Percentiles rank a stretch among this genome's conserved stretches.
These are phyloP conservation scores for Eidolon helvum DNA, from an alignment of 2,113 vertebrate species.

Conservation along the genomic window DNA sequence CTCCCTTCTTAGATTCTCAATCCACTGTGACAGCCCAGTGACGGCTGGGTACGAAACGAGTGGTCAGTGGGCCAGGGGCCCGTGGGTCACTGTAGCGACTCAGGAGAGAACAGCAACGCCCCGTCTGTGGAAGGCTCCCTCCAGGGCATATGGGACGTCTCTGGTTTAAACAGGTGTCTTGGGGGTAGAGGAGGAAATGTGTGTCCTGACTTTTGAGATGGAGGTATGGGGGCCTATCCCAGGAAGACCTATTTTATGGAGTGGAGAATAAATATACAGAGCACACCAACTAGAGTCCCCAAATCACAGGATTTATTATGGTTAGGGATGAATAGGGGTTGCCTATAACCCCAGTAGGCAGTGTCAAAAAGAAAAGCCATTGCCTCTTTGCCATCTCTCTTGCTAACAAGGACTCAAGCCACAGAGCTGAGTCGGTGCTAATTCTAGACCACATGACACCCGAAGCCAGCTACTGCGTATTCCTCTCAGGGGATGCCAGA, in stretches of 20 bases:
- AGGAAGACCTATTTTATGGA: neutral
- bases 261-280: neutral
- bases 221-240: no score
- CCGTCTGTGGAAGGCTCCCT: neutral
- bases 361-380: neutral
- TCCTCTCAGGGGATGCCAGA: neutral
- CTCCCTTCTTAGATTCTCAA: neutral
- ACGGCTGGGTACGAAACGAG: accelerated
- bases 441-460: neutral
- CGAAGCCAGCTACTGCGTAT: neutral
- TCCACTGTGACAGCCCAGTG: accelerated
- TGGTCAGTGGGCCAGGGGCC: neutral
- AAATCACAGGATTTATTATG: neutral
- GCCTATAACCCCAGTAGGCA: neutral
- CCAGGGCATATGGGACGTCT: neutral
- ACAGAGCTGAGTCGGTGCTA: neutral
- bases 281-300: neutral
- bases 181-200: neutral
- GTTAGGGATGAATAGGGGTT: neutral
- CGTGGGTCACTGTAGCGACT: neutral
- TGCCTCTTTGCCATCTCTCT: neutral
- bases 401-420: neutral
- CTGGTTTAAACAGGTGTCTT: neutral
- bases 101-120: neutral
- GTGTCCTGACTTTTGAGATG: neutral